Conservation (phyloP, 2,113 vertebrate species). For the Sialia sialis region DNA sequence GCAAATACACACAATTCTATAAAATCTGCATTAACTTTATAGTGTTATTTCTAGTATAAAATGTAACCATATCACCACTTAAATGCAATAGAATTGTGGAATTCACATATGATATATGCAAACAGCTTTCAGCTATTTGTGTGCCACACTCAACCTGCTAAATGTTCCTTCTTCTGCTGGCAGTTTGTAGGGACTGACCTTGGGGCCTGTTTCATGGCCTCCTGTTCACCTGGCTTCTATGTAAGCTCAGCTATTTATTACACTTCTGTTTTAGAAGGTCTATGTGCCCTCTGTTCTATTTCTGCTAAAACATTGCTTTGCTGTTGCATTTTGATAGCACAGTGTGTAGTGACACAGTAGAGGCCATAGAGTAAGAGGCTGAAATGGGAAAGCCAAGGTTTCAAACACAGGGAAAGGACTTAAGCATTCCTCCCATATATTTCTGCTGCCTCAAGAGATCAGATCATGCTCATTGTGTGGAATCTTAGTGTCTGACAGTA, state of each 20-base stretch:
- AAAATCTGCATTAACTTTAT: not conserved
- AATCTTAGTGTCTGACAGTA: not conserved
- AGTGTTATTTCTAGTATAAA: not conserved
- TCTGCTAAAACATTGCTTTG: not conserved
- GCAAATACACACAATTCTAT: not conserved
- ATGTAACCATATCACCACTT: not conserved
- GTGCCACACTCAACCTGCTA: not conserved
- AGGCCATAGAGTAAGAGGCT: not conserved
- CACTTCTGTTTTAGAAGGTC: not conserved
- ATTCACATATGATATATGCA: not conserved
- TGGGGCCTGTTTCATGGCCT: not conserved
- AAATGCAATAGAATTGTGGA: not conserved
- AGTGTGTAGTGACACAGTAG: not conserved
- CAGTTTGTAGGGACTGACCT: not conserved
- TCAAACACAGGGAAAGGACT: not conserved
- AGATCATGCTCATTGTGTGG: not conserved
- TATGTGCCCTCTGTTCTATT: not conserved
- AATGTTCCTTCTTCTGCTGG: not conserved
- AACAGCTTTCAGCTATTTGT: not conserved
- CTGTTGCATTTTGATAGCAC: not conserved
- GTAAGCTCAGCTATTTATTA: not conserved
- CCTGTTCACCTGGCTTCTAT: not conserved
- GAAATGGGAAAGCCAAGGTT: not conserved
- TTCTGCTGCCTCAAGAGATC: not conserved
- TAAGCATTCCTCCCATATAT: not conserved